Percentiles rank a stretch among this genome's conserved stretches.
Evolutionary conservation across 2,888 invertebrate genomes (phyloP).

Genomic region (Cataglyphis livida): DNA sequence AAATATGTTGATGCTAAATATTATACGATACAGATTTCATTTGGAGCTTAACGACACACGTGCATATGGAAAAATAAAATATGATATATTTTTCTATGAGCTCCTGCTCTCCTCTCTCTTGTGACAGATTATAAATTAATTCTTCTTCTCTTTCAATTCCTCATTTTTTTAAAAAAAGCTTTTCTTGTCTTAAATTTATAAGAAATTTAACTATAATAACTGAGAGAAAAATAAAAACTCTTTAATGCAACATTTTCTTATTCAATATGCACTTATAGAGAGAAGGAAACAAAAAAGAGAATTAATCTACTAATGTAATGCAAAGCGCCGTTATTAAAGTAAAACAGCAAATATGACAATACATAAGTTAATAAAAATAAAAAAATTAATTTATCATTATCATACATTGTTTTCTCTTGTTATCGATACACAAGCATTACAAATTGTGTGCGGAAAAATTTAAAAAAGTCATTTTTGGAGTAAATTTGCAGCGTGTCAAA

Average conservation of each 20-base stretch:
- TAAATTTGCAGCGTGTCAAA: conserved; percentile 60
- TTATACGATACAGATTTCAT: conserved; percentile 4
- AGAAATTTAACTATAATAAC: neutral
- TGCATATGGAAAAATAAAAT: neutral
- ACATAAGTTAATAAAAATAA: neutral
- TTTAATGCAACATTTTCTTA: too few species aligned
- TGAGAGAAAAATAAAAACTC: too few species aligned
- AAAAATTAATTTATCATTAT: neutral
- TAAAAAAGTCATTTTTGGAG: conserved; percentile 51
- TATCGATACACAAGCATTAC: neutral
- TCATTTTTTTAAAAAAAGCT: neutral
- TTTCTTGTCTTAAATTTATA: neutral
- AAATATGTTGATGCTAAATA: conserved; percentile 2
- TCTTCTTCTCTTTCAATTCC: neutral
- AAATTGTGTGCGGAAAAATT: conserved; percentile 41
- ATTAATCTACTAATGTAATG: too few species aligned
- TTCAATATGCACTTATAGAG: too few species aligned
- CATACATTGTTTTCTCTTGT: neutral
- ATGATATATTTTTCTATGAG: neutral
- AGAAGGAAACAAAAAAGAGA: too few species aligned
- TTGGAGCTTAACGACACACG: neutral
- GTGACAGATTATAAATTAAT: neutral
- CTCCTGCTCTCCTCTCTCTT: neutral
- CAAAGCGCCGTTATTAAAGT: too few species aligned
- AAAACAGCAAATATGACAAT: too few species aligned